Conservation (phyloP, 2,888 invertebrate species). For the Petrophora chlorosata region DNA sequence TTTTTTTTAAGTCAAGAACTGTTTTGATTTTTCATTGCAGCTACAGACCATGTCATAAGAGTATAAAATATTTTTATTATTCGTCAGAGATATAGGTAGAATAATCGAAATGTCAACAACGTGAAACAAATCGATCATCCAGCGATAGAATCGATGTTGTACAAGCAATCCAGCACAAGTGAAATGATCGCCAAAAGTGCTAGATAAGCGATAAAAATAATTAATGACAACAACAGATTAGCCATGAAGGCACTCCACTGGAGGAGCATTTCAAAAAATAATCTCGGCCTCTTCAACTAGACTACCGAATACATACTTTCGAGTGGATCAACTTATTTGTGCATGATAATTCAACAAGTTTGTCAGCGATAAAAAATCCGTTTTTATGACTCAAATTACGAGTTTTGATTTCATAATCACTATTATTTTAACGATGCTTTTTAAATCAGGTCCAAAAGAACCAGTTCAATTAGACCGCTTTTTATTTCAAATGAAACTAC, state of each 20-base stretch:
- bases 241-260: conserved; percentile 76
- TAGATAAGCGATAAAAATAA: conserved; percentile 83
- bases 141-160: conserved; percentile 46
- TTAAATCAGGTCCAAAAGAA: too few relatives aligned
- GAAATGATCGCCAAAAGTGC: conserved; percentile 72
- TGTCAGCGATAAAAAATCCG: conserved; percentile 37
- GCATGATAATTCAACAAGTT: conserved; percentile 64
- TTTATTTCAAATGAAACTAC: too few relatives aligned
- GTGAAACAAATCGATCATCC: conserved; percentile 44
- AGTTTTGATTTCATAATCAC: too few relatives aligned
- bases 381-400: conserved; percentile 2
- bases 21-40: too few relatives aligned
- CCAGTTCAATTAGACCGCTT: too few relatives aligned
- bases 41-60: too few relatives aligned
- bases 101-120: conserved; percentile 1
- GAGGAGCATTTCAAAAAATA: conserved; percentile 82
- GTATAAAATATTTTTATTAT: too few relatives aligned
- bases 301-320: conserved; percentile 75
- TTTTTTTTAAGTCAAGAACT: too few relatives aligned
- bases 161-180: conserved; percentile 64
- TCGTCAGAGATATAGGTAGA: too few relatives aligned
- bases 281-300: conserved; percentile 76
- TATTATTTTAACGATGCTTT: too few relatives aligned
- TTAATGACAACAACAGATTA: conserved; percentile 81
- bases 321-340: conserved; percentile 77